These are phyloP conservation scores for Acanthosepion esculentum DNA, from an alignment of 2,888 invertebrate genomes.

Conservation along the genomic window DNA sequence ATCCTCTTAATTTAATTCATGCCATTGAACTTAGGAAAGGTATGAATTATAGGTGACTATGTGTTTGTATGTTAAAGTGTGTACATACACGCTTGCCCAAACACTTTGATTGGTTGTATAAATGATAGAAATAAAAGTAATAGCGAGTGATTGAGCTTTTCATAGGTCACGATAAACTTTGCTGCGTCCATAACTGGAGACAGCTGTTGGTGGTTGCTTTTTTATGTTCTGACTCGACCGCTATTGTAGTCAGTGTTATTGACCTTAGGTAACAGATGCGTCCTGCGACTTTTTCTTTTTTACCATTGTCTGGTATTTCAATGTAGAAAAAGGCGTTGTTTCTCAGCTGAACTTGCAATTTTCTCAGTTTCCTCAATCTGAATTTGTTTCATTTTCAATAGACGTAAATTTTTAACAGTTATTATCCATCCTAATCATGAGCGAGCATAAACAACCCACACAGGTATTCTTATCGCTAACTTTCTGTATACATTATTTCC, in stretches of 20 bases:
- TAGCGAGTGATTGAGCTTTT: not conserved
- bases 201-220: not conserved
- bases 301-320: not conserved
- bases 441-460: not conserved
- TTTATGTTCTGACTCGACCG: constrained; percentile 33
- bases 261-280: constrained; percentile 18
- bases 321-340: not conserved
- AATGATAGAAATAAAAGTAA: not conserved
- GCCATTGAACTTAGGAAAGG: too few species aligned
- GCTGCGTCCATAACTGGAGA: not conserved
- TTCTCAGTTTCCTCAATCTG: not conserved
- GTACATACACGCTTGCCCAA: not conserved
- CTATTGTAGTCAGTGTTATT: not conserved
- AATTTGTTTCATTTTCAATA: not conserved
- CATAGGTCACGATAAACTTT: constrained; percentile 21
- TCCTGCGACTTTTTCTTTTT: not conserved
- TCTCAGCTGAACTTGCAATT: not conserved
- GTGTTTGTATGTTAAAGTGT: not conserved
- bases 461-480: not conserved
- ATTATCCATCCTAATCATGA: not conserved
- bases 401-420: not conserved
- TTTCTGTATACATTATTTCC: too few species aligned
- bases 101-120: not conserved
- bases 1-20: too few species aligned
- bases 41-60: too few species aligned